Evolutionary conservation across 2,797 vertebrate species (phyloP).

Genomic region (Coregonus suidteri): DNA sequence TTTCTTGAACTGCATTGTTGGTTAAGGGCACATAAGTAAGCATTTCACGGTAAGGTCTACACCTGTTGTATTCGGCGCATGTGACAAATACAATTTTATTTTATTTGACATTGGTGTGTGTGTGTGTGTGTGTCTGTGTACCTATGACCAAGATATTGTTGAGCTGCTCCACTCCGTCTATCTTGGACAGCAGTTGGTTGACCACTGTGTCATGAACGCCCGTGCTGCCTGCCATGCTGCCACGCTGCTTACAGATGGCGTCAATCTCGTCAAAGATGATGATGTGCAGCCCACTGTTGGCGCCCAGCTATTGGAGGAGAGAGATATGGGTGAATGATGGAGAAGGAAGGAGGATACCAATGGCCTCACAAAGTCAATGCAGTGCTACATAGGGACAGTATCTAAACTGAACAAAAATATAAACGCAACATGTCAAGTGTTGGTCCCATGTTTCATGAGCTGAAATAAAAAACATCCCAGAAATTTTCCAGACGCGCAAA

Average conservation of each 20-base stretch:
- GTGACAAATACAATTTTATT: too few relatives aligned
- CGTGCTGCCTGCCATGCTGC: slow-evolving; percentile 94
- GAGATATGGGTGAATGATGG: background rate
- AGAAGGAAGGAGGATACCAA: background rate
- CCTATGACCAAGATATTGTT: slow-evolving; percentile 98
- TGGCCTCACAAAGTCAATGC: background rate
- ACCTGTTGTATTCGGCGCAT: too few relatives aligned
- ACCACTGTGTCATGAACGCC: slow-evolving; percentile 96
- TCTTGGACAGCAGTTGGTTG: slow-evolving; percentile 96
- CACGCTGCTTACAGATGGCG: slow-evolving; percentile 96
- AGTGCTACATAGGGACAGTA: too few relatives aligned
- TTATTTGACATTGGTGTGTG: background rate
- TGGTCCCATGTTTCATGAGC: too few relatives aligned
- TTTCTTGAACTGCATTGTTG: too few relatives aligned
- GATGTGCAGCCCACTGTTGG: slow-evolving; percentile 96
- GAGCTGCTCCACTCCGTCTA: slow-evolving; percentile 95
- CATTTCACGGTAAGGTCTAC: too few relatives aligned
- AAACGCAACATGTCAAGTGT: too few relatives aligned
- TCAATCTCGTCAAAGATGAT: slow-evolving; percentile 98
- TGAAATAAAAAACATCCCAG: too few relatives aligned
- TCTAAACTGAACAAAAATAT: too few relatives aligned
- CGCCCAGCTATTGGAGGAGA: slow-evolving; percentile 79
- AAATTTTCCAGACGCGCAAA: too few relatives aligned
- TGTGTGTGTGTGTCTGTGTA: slow-evolving; percentile 35
- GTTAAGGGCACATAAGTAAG: too few relatives aligned